These are phyloP conservation scores for Netelia inedita DNA, from an alignment of 2,888 invertebrate genomes.

Conservation along the genomic window DNA sequence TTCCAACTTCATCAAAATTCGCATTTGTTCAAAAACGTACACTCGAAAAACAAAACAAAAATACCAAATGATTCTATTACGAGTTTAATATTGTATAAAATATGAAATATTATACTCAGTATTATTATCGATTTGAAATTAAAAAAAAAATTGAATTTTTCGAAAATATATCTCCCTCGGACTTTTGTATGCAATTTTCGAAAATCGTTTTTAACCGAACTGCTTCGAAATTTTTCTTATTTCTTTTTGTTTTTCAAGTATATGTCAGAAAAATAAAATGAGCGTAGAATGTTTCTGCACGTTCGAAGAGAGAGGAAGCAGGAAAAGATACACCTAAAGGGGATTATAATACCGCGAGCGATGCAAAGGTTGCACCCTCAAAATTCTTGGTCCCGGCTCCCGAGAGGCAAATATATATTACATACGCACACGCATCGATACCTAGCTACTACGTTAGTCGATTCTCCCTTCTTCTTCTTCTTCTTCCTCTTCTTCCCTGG, in stretches of 20 bases:
- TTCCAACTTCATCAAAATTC: background rate
- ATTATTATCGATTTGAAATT: no score
- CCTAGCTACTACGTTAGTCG: slow-evolving; percentile 68
- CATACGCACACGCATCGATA: slow-evolving; percentile 57
- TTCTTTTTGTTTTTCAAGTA: background rate
- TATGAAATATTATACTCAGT: no score
- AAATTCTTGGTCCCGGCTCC: slow-evolving; percentile 25
- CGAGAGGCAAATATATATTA: slow-evolving; percentile 30
- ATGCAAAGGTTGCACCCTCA: slow-evolving; percentile 36
- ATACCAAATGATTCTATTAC: background rate
- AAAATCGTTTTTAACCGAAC: no score
- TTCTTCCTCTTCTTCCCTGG: slow-evolving; percentile 14
- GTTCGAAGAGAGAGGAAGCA: slow-evolving; percentile 38
- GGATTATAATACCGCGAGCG: slow-evolving; percentile 31
- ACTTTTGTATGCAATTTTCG: no score
- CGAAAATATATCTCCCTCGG: no score
- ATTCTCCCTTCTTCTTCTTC: background rate
- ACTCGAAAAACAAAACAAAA: background rate
- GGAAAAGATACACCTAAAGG: slow-evolving; percentile 36
- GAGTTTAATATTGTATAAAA: no score
- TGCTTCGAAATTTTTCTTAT: background rate
- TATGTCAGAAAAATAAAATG: background rate
- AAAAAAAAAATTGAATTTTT: no score
- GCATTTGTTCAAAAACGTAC: background rate
- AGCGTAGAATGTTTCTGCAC: background rate